Percentiles rank a stretch among this genome's conserved stretches.
These are phyloP conservation scores for Drosophila limbata DNA, from an alignment of 2,888 invertebrate species.

Conservation along the genomic window DNA sequence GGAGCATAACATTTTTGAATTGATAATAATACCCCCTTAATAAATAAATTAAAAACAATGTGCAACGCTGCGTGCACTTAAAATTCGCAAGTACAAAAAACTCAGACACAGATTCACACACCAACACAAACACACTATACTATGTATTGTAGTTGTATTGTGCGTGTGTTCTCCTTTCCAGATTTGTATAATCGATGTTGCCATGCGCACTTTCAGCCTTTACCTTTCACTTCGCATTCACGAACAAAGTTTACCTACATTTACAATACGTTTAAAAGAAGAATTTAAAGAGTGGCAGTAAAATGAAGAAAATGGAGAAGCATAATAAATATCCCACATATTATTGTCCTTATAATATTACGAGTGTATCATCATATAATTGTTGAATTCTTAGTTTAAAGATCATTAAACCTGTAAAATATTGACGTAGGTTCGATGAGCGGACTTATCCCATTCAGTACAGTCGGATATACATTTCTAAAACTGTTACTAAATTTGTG, in stretches of 20 bases:
- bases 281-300: neutral
- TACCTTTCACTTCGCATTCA: conserved; percentile 14
- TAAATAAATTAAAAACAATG: neutral
- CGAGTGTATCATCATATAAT: too few relatives aligned
- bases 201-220: conserved; percentile 51
- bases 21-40: neutral
- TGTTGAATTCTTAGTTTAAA: too few relatives aligned
- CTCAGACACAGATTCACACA: conserved; percentile 6
- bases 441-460: too few relatives aligned
- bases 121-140: conserved; percentile 1
- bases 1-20: neutral
- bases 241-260: conserved; percentile 6
- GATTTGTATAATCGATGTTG: conserved; percentile 63
- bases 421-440: too few relatives aligned
- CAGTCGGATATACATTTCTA: neutral
- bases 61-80: conserved; percentile 36
- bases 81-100: conserved; percentile 2
- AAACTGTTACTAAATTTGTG: neutral
- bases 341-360: too few relatives aligned
- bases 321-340: neutral
- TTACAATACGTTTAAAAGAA: neutral
- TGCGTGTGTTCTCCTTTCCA: conserved; percentile 42
- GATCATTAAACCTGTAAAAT: too few relatives aligned
- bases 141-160: conserved; percentile 1
- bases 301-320: neutral